phyloP scores from a whole-genome alignment of 2,797 vertebrate species.

The Crotalus adamanteus region DNA sequence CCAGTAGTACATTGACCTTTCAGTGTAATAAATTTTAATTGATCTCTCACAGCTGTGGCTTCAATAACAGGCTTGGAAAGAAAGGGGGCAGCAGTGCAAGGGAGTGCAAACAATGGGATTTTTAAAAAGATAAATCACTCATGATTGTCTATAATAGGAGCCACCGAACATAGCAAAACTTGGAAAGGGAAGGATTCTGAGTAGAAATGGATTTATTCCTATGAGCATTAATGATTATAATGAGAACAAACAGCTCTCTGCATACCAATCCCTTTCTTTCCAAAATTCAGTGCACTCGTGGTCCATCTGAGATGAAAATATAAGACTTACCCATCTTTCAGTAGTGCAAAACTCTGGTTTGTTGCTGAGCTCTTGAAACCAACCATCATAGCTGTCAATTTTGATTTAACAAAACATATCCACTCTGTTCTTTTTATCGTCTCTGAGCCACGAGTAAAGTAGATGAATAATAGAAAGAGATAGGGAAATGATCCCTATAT shows the following conservation, averaged over 20 bases:
- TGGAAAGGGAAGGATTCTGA: neutral
- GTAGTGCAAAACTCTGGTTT: conserved; percentile 36
- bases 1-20: conserved; percentile 49
- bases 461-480: neutral
- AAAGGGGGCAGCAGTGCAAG: conserved; percentile 20
- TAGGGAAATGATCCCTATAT: neutral
- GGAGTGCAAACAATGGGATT: conserved; percentile 49
- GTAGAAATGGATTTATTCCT: conserved; percentile 36
- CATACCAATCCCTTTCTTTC: conserved; percentile 46
- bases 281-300: conserved; percentile 31
- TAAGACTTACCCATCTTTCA: conserved; percentile 47
- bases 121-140: conserved; percentile 64
- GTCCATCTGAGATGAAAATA: conserved; percentile 39
- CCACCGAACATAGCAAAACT: conserved; percentile 48
- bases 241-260: conserved; percentile 42
- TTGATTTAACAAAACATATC: conserved; percentile 43
- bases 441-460: conserved; percentile 5
- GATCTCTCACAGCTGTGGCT: conserved; percentile 50
- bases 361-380: conserved; percentile 31
- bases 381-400: conserved; percentile 48
- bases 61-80: conserved; percentile 36
- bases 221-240: conserved; percentile 53
- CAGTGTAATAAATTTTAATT: conserved; percentile 36
- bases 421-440: conserved; percentile 42
- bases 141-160: conserved; percentile 50